phyloP scores from a whole-genome alignment of 2,797 vertebrate species.

The Fistularia tabacaria region DNA sequence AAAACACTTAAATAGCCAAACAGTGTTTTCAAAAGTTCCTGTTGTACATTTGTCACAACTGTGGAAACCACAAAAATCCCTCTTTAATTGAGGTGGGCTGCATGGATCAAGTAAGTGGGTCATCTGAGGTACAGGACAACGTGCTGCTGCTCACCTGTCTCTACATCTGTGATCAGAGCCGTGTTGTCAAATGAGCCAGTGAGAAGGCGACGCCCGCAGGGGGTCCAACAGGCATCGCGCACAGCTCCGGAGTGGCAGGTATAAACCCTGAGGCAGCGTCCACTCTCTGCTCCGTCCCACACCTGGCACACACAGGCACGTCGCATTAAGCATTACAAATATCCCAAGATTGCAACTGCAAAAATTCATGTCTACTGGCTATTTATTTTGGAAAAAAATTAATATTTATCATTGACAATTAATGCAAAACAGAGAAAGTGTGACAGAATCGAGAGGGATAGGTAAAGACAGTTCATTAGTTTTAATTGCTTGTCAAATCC shows the following conservation, averaged over 20 bases:
- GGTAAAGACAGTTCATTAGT: too few relatives aligned
- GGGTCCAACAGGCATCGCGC: slow-evolving; percentile 85
- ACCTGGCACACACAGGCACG: slow-evolving; percentile 71
- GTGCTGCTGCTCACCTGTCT: slow-evolving; percentile 80
- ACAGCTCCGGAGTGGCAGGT: slow-evolving; percentile 82
- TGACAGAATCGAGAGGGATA: too few relatives aligned
- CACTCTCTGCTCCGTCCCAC: slow-evolving; percentile 88
- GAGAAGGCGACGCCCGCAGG: slow-evolving; percentile 84
- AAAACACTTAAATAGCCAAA: too few relatives aligned
- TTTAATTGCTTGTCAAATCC: background rate
- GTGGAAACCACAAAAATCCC: too few relatives aligned
- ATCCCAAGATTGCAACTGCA: slow-evolving; percentile 7
- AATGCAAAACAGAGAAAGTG: too few relatives aligned
- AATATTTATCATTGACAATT: background rate
- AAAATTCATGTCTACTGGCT: slow-evolving; percentile 4
- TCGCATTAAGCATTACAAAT: slow-evolving; percentile 16
- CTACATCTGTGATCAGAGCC: slow-evolving; percentile 83
- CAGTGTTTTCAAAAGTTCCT: too few relatives aligned
- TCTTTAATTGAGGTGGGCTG: too few relatives aligned
- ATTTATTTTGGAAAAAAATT: background rate
- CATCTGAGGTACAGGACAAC: slow-evolving; percentile 6
- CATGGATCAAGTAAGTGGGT: background rate
- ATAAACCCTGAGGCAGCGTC: slow-evolving; percentile 82
- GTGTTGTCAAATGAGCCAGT: slow-evolving; percentile 90
- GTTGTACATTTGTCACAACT: too few relatives aligned